These are phyloP conservation scores for Bactericera cockerelli DNA, from an alignment of 1,140 invertebrate genomes.

Conservation along the genomic window DNA sequence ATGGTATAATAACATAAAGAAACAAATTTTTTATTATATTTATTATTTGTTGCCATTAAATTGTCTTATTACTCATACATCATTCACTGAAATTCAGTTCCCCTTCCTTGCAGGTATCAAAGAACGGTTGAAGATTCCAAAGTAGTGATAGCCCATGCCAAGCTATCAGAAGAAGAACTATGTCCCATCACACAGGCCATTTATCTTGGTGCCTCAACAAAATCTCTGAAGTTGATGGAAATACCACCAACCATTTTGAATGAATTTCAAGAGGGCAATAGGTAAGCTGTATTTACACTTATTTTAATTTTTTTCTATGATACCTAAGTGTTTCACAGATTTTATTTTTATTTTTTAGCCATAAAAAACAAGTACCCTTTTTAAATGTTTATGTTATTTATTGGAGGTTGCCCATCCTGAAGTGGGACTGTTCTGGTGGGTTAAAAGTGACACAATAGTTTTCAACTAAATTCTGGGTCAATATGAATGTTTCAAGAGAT, in stretches of 20 bases:
- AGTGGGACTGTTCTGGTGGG: background rate
- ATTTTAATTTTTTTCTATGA: constrained; percentile 36
- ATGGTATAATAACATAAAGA: no score
- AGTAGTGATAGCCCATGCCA: constrained; percentile 41
- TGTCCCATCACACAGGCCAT: constrained; percentile 45
- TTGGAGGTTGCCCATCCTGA: background rate
- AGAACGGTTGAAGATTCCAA: constrained; percentile 20
- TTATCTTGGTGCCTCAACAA: constrained; percentile 36
- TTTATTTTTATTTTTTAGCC: constrained; percentile 1
- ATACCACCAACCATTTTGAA: constrained; percentile 45
- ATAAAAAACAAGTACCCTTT: background rate
- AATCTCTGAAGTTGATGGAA: constrained; percentile 44
- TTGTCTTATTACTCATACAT: no score
- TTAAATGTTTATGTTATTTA: constrained; percentile 4
- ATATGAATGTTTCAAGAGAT: no score
- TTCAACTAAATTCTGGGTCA: constrained; percentile 6
- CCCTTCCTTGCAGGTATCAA: constrained; percentile 13
- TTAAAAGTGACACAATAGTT: background rate
- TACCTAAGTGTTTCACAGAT: constrained; percentile 17
- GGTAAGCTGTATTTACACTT: no score
- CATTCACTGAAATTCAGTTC: no score
- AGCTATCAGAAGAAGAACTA: constrained; percentile 45
- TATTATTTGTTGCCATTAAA: no score
- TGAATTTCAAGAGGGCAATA: constrained; percentile 40
- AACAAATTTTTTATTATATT: no score